These are phyloP conservation scores for Sylvicola cinctus DNA, from an alignment of 2,888 invertebrate species.

Conservation along the genomic window DNA sequence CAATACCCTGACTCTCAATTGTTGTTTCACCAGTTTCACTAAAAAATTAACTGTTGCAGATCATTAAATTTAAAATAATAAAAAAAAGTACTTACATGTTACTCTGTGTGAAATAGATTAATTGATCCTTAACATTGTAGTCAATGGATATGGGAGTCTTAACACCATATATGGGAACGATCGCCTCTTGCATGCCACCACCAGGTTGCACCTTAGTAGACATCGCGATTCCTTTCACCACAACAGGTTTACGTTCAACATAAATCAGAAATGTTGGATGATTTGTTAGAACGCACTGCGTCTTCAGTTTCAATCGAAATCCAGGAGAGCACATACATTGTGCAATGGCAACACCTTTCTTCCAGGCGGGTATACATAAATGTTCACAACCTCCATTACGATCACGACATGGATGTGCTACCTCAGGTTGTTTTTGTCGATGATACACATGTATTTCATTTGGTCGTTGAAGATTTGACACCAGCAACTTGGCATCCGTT, in stretches of 20 bases:
- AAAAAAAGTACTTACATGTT: conserved; percentile 16
- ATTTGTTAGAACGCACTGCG: conserved; percentile 36
- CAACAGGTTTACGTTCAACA: conserved; percentile 42
- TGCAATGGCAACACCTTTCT: conserved; percentile 29
- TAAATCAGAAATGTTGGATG: conserved; percentile 42
- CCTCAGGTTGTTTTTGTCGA: conserved; percentile 53
- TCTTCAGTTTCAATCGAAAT: conserved; percentile 34
- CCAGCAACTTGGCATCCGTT: conserved; percentile 25
- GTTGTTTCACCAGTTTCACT: conserved; percentile 20
- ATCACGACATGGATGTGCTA: conserved; percentile 44
- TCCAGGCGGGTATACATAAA: conserved; percentile 49
- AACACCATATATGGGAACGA: conserved; percentile 47
- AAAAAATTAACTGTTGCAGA: conserved; percentile 5
- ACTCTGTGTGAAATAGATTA: conserved; percentile 43
- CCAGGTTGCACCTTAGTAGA: conserved; percentile 14
- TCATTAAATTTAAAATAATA: conserved; percentile 7
- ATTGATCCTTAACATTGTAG: conserved; percentile 36
- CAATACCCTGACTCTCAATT: conserved; percentile 41
- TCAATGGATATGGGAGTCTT: conserved; percentile 45
- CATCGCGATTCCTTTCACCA: conserved; percentile 42
- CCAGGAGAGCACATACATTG: conserved; percentile 56
- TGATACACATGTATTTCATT: conserved; percentile 52
- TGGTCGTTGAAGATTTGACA: conserved; percentile 34
- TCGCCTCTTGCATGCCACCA: conserved; percentile 28
- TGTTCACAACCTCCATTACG: conserved; percentile 53